A percentile compares a stretch with the other conserved stretches of the same genome.
Evolutionary conservation across 2,888 invertebrate genomes (phyloP).

Genomic region (Allophyes oxyacanthae): DNA sequence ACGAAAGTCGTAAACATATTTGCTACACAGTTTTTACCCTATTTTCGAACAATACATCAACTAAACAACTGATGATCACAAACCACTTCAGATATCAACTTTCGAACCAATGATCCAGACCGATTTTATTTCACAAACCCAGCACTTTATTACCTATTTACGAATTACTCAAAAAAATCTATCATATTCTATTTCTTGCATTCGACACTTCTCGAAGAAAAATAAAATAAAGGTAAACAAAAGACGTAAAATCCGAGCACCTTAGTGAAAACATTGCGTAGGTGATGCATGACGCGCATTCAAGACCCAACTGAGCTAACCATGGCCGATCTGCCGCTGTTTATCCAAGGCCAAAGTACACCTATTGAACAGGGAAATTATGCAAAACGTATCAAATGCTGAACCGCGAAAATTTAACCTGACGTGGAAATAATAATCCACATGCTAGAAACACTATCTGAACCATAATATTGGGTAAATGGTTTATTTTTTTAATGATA

Average conservation of each 20-base stretch:
- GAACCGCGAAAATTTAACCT: conserved; percentile 64
- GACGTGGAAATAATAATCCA: conserved; percentile 33
- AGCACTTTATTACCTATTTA: background rate
- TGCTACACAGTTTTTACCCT: conserved; percentile 17
- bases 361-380: conserved; percentile 69
- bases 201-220: conserved; percentile 18
- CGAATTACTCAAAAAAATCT: conserved; percentile 4
- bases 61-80: conserved; percentile 29
- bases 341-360: conserved; percentile 61
- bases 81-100: conserved; percentile 42
- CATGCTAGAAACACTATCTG: background rate
- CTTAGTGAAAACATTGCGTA: conserved; percentile 84
- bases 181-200: background rate
- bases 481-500: background rate
- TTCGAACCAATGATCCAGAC: conserved; percentile 33
- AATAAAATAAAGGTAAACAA: conserved; percentile 26
- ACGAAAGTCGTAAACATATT: background rate
- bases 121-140: conserved; percentile 29
- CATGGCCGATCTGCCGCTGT: conserved; percentile 60
- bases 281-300: conserved; percentile 83
- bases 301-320: conserved; percentile 74
- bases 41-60: conserved; percentile 13
- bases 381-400: conserved; percentile 67
- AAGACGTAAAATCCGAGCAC: conserved; percentile 61
- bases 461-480: background rate